Evolutionary conservation across 1,140 invertebrate genomes (phyloP).

Genomic region (Aphelenchoides fujianensis): DNA sequence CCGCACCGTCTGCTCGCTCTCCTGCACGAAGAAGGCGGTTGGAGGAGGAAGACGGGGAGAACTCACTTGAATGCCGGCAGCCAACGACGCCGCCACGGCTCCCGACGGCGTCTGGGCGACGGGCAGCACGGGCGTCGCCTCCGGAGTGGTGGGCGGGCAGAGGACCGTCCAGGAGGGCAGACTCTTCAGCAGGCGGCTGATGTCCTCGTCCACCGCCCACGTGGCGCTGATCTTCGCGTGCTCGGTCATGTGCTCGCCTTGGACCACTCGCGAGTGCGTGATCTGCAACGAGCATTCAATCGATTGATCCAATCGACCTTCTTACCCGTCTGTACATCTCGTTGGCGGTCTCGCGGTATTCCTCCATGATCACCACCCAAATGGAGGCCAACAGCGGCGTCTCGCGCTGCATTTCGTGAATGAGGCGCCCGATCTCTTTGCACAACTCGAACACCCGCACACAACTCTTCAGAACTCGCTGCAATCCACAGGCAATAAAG

Average conservation of each 20-base stretch:
- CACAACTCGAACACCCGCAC: constrained; percentile 50
- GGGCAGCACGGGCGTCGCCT: constrained; percentile 20
- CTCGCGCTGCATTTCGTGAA: constrained; percentile 53
- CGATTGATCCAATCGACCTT: not conserved
- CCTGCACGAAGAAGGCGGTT: too few species aligned
- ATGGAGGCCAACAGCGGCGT: constrained; percentile 55
- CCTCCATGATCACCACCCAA: constrained; percentile 56
- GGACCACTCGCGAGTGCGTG: constrained; percentile 30
- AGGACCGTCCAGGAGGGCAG: constrained; percentile 48
- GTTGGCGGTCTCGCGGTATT: constrained; percentile 47
- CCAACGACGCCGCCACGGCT: constrained; percentile 9
- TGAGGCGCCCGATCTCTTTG: constrained; percentile 52
- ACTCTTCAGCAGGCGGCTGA: constrained; percentile 73
- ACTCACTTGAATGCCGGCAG: constrained; percentile 36
- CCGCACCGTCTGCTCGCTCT: constrained; percentile 73
- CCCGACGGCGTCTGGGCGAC: constrained; percentile 24
- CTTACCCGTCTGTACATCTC: constrained; percentile 44
- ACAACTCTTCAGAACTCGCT: constrained; percentile 49
- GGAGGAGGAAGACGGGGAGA: too few species aligned
- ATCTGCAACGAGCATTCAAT: too few species aligned
- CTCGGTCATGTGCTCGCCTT: constrained; percentile 64
- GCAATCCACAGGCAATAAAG: constrained; percentile 25
- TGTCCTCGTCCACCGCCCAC: constrained; percentile 91
- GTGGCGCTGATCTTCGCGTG: constrained; percentile 78
- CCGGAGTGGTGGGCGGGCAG: constrained; percentile 18